A percentile compares a stretch with the other conserved stretches of the same genome.
Evolutionary conservation across 2,888 invertebrate genomes (phyloP).

Genomic region (Atherix ibis): DNA sequence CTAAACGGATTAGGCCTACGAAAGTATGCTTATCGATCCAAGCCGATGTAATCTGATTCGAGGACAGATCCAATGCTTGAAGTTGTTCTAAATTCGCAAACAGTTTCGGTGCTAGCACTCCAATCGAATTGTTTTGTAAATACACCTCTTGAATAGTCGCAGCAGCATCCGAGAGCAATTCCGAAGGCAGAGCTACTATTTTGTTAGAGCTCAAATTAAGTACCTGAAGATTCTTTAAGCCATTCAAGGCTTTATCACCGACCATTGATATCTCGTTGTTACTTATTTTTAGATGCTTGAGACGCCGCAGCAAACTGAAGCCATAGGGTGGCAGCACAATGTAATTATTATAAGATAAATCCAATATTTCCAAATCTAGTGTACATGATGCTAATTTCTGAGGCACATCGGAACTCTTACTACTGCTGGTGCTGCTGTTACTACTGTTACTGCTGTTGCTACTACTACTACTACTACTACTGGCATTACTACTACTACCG

Average conservation of each 20-base stretch:
- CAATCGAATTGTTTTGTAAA: conserved; percentile 81
- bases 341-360: conserved; percentile 73
- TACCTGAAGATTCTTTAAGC: conserved; percentile 64
- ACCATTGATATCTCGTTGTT: conserved; percentile 83
- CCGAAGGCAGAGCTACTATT: conserved; percentile 73
- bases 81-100: conserved; percentile 74
- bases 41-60: conserved; percentile 70
- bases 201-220: conserved; percentile 83
- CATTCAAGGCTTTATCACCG: conserved; percentile 65
- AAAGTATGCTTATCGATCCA: conserved; percentile 79
- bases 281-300: conserved; percentile 67
- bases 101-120: conserved; percentile 67
- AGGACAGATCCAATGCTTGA: conserved; percentile 66
- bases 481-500: background rate
- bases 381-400: conserved; percentile 40
- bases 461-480: conserved; percentile 8
- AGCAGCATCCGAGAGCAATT: conserved; percentile 64
- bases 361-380: conserved; percentile 66
- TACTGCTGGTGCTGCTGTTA: conserved; percentile 17
- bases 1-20: conserved; percentile 73
- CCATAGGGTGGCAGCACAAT: conserved; percentile 68
- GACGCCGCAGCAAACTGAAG: conserved; percentile 60
- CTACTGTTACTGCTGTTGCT: conserved; percentile 5
- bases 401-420: conserved; percentile 9
- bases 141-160: conserved; percentile 75